These are phyloP conservation scores for Cotesia chilonis DNA, from an alignment of 1,140 invertebrate species.

Conservation along the genomic window DNA sequence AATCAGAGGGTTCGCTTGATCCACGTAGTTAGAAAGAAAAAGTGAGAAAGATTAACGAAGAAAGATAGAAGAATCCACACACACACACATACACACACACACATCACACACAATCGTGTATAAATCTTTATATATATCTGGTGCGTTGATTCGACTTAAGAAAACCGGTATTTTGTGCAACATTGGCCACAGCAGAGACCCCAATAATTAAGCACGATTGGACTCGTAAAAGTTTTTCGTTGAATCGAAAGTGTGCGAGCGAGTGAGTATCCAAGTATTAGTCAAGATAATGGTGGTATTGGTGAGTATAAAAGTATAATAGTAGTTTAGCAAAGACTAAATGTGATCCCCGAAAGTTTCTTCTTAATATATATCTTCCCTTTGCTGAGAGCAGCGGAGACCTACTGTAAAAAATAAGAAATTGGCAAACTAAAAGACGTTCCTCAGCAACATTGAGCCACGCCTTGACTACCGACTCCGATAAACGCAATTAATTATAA, in stretches of 20 bases:
- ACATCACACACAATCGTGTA: slow-evolving; percentile 20
- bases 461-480: slow-evolving; percentile 37
- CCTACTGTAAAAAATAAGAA: slow-evolving; percentile 21
- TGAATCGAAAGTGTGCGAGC: slow-evolving; percentile 10
- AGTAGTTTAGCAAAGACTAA: no score
- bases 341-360: slow-evolving; percentile 44
- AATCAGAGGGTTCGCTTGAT: no score
- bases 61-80: background rate
- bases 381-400: slow-evolving; percentile 35
- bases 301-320: slow-evolving; percentile 40
- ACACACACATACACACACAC: background rate
- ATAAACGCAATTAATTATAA: slow-evolving; percentile 41
- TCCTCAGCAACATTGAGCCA: slow-evolving; percentile 8
- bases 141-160: slow-evolving; percentile 18
- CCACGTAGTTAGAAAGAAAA: no score
- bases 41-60: background rate
- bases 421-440: slow-evolving; percentile 3
- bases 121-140: slow-evolving; percentile 30
- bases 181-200: slow-evolving; percentile 38
- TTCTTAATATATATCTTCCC: slow-evolving; percentile 7
- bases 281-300: background rate
- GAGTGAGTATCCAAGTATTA: slow-evolving; percentile 10
- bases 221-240: slow-evolving; percentile 61
- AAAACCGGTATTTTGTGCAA: slow-evolving; percentile 42
- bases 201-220: slow-evolving; percentile 62